Base-by-base conservation (phyloP, 1,140 invertebrate species). In the Mamestra configurata region DNA sequence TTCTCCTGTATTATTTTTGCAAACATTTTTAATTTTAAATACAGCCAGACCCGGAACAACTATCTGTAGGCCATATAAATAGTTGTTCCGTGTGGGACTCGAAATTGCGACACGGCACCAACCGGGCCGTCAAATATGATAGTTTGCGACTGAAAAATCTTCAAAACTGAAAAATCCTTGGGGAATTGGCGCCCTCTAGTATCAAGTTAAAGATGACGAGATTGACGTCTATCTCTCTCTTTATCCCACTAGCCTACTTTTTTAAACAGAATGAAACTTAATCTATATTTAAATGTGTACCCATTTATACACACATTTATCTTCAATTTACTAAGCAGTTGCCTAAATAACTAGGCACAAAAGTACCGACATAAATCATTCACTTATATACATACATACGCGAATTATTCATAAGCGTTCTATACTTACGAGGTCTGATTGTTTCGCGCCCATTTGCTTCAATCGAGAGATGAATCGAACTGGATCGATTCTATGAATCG, bases 381-480 rank as follows among this genome's bases (percentile, higher is more conserved):
- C 64, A 77, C 66, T 76, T 35, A 49, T 80, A 79, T 89, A 87
- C 82, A 79, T 89, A 87, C 82, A 88, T 87, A 82, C 77, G 79
- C 79, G 84, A 88, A 89, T 88, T 87, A 90, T 88, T 91, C 85
- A 90, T 92, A 88, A 84, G 77, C 77, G 75, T 61, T 59, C 37
- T 51, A 66, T 70, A 68, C 37, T 71, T 49, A 79, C 84, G 89
- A 46, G 43, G 4, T 49, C 13, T 11, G 15, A 89, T 88, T 88
- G 89, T 91, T 89, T 91, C 84, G 88, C 89, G 77, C 86, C 88
- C 86, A 85, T 86, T 90, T 86, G 85, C 80, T 68, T 75, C 79
- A 86, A 88, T 87, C 86, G 86, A 88, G 84, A 85, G 89, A 91
- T 89, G 86, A 87, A 92, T 91, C 90, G 91, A 90, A 87, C 86